Conservation (phyloP, 2,113 vertebrate genomes). For the Indicator indicator region DNA sequence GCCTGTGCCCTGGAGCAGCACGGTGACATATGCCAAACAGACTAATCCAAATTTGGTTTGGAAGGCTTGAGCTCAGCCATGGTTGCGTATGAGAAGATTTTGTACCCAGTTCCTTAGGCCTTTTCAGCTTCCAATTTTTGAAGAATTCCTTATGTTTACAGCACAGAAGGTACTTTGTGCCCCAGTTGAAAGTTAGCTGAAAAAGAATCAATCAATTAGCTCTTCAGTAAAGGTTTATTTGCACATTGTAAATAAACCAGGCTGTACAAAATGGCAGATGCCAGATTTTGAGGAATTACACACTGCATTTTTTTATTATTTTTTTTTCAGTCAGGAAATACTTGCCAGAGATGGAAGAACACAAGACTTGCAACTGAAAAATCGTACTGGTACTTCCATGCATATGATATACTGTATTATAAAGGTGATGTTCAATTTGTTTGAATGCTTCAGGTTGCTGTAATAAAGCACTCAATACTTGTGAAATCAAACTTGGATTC, state of each 20-base stretch:
- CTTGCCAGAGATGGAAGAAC: conserved; percentile 79
- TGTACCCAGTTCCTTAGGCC: conserved; percentile 64
- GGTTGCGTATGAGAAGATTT: conserved; percentile 65
- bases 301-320: conserved; percentile 80
- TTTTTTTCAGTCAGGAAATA: conserved; percentile 59
- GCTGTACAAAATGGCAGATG: conserved; percentile 70
- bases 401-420: conserved; percentile 83
- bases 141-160: conserved; percentile 83
- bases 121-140: conserved; percentile 73
- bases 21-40: conserved; percentile 69
- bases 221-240: conserved; percentile 80
- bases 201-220: conserved; percentile 63
- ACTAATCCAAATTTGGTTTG: conserved; percentile 64
- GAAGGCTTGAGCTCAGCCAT: conserved; percentile 70
- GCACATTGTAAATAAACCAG: conserved; percentile 80
- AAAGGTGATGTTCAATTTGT: conserved; percentile 82
- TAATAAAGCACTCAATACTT: conserved; percentile 89
- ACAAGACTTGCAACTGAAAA: conserved; percentile 77
- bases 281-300: conserved; percentile 75
- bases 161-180: conserved; percentile 83
- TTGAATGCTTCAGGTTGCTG: conserved; percentile 86
- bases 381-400: conserved; percentile 85
- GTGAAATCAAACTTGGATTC: conserved; percentile 67
- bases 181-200: conserved; percentile 77
- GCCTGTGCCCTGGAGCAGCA: conserved; percentile 69